Evolutionary conservation across 2,113 vertebrate species (phyloP).

Genomic region (Epinephelus fuscoguttatus): DNA sequence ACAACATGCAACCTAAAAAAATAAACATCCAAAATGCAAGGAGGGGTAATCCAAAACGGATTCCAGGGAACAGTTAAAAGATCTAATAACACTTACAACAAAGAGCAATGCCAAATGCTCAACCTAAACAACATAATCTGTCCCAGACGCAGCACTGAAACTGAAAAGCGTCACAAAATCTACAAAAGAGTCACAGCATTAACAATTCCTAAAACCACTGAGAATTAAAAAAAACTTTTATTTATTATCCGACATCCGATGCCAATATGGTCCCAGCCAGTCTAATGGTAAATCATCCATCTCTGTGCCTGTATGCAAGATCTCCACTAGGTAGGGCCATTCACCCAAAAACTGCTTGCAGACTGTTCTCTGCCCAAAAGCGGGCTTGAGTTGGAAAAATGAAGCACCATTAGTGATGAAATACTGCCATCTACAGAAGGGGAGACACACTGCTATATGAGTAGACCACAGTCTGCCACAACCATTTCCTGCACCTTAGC

Average conservation of each 20-base stretch:
- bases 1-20: slow-evolving; percentile 56
- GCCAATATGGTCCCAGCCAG: background rate
- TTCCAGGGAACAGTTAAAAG: slow-evolving; percentile 61
- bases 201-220: slow-evolving; percentile 30
- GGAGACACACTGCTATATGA: slow-evolving; percentile 28
- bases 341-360: slow-evolving; percentile 57
- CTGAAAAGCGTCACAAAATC: slow-evolving; percentile 18
- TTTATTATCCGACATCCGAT: too few relatives aligned
- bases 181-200: slow-evolving; percentile 11
- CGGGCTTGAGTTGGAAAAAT: background rate
- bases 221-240: background rate
- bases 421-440: slow-evolving; percentile 81
- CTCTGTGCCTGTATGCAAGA: slow-evolving; percentile 11
- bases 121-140: slow-evolving; percentile 3
- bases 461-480: slow-evolving; percentile 7
- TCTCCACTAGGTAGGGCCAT: slow-evolving; percentile 75
- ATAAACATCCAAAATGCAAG: slow-evolving; percentile 24
- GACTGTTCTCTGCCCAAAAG: slow-evolving; percentile 12
- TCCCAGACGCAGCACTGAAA: slow-evolving; percentile 21
- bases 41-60: background rate
- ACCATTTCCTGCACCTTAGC: slow-evolving; percentile 3
- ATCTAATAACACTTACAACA: slow-evolving; percentile 5
- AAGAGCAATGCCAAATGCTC: slow-evolving; percentile 2
- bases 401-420: slow-evolving; percentile 38
- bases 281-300: slow-evolving; percentile 5